Base-by-base conservation (phyloP, 2,113 vertebrate species). In the Merops nubicus region DNA sequence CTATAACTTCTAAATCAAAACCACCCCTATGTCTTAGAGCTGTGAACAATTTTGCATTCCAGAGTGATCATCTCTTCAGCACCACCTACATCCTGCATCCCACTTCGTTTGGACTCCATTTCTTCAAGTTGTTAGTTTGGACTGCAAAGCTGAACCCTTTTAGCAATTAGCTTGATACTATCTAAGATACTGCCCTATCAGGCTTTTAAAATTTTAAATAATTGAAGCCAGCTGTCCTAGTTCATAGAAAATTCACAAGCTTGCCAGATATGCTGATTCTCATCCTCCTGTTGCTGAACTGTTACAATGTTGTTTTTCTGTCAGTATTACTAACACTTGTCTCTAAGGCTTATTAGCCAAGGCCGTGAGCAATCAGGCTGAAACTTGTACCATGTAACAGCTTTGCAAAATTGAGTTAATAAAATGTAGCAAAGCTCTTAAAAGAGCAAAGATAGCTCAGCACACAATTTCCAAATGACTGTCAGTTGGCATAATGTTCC, bases 1-100 rank as follows among this genome's bases (percentile, higher is more conserved):
- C 81, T 91, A 79, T 78, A 72, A 88, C 59, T 88, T 94, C 90
- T 92, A 92, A 95, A 92, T 95, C 38, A 31, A 85, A 77, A 42
- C n/a, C n/a, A n/a, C n/a, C n/a, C n/a, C n/a, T n/a, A 25, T 45
- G 8, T n/a, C 85, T 84, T 84, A 69, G 70, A 88, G 28, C 70
- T 95, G 78, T 59, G 88, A 96, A 89, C 1, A 4, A 38, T 91
- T 96, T 96, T 72, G 56, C 68, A 60, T 96, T 95, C 79, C 72
- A 57, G 51, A 88, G 26, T 19, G 73, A 68, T 89, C 76, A 60
- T 96, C 72, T 92, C 60, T 84, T 80, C 88, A 88, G 80, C 76
- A 93, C 82, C 60, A 60, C 68, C 85, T 79, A 93, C 93, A 51
- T 74, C 69, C 54, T 0, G 0, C 3, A 2, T 63, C 68, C 68